Percentiles rank a stretch among this genome's conserved stretches.
These are phyloP conservation scores for Rhabdophis nuchalis DNA, from an alignment of 2,797 vertebrate species.

Conservation along the genomic window DNA sequence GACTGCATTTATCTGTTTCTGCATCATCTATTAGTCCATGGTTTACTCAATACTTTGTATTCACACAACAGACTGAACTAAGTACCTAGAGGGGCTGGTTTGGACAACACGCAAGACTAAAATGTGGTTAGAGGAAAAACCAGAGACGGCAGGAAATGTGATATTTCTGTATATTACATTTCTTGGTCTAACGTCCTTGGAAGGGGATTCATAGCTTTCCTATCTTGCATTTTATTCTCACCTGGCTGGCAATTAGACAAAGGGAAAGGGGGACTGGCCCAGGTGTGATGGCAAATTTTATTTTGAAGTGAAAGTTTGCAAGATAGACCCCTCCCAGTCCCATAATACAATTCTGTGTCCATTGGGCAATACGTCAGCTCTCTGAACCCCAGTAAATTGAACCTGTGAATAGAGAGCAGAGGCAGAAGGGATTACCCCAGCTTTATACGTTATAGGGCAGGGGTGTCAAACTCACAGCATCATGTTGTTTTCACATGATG, in stretches of 20 bases:
- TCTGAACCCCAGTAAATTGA: not conserved
- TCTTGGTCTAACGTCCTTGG: not conserved
- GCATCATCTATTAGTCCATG: not conserved
- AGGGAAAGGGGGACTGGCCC: not conserved
- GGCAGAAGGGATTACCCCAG: not conserved
- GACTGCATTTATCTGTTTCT: not conserved
- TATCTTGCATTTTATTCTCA: not conserved
- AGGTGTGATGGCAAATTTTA: not conserved
- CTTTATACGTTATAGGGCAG: not conserved
- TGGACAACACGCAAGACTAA: not conserved
- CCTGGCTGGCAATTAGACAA: not conserved
- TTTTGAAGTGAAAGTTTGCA: not conserved
- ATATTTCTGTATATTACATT: not conserved
- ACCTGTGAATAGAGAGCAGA: not conserved
- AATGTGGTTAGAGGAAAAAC: not conserved
- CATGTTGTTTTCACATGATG: too few relatives aligned
- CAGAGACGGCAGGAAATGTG: not conserved
- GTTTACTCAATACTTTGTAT: not conserved
- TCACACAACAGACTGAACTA: not conserved
- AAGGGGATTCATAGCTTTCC: not conserved
- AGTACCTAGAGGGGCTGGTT: not conserved
- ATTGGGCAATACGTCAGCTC: not conserved
- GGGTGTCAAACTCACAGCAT: not conserved
- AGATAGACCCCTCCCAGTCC: too few relatives aligned
- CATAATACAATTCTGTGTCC: not conserved